Base-by-base conservation (phyloP, 1,140 invertebrate species). In the Sarcophaga bullata region DNA sequence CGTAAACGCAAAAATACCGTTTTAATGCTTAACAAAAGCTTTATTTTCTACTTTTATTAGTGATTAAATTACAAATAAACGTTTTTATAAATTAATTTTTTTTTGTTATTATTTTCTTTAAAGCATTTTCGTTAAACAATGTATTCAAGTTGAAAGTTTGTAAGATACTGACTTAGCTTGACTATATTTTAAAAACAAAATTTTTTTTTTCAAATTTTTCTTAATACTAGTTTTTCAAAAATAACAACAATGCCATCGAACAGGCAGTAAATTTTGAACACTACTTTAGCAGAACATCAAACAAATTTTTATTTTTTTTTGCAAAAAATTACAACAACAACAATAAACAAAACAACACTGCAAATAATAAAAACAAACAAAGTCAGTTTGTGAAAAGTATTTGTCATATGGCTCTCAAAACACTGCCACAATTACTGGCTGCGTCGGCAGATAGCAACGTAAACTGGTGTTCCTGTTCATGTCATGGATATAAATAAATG, bases 151-250 rank as follows among this genome's bases (percentile, higher is more conserved):
- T 52, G 75, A 78, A 78, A 19, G 75, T 78, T 78, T 78, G 17
- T 78, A 48, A 78, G 75, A 78, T 78, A 78, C 75, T 78, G 75
- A 78, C 75, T 78, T 37, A 4, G 4, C 25, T 37, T 37, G 25
- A 37, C 25, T 37, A 4, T 37, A 4, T 37, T 37, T 37, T 50
- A 78, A 76, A 76, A 47, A 47, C 11, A 73, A 73, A 37, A 5
- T 37, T 37, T 37, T 37, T 37, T 37, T 37, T 37, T 37, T 37
- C 1, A 76, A n/a, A 52, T 19, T 25, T 68, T 68, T 68, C 8
- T 52, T 50, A 50, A 78, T 78, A 78, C 75, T 17, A 78, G 75
- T 78, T 78, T 52, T 78, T 48, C 75, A 19, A 78, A 25, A 17
- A 72, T 17, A 25, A 19, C 17, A 72, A 48, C n/a, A 46, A 15